These are phyloP conservation scores for Protosalanx chinensis DNA, from an alignment of 2,797 vertebrate genomes.

Conservation along the genomic window DNA sequence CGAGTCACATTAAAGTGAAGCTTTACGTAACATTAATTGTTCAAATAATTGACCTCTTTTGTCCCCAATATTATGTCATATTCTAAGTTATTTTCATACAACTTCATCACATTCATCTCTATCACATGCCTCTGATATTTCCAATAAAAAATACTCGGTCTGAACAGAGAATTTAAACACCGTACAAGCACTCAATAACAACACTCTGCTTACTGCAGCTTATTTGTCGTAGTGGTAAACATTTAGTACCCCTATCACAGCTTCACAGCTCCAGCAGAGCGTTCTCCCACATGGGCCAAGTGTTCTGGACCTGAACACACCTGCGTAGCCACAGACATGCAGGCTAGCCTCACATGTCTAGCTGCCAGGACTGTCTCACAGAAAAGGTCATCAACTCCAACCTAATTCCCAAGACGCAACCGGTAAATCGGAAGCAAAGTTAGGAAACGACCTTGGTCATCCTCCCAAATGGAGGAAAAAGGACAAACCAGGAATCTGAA, in stretches of 20 bases:
- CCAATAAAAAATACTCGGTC: too few species aligned
- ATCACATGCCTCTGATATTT: too few species aligned
- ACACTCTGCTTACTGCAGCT: too few species aligned
- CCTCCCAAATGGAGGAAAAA: constrained; percentile 51
- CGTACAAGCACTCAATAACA: too few species aligned
- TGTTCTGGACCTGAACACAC: background rate
- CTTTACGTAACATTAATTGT: background rate
- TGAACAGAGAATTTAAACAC: too few species aligned
- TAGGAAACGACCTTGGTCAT: constrained; percentile 45
- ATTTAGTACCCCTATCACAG: too few species aligned
- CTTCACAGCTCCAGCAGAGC: background rate
- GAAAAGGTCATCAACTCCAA: background rate
- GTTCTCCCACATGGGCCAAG: background rate
- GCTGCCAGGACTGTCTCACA: constrained; percentile 32
- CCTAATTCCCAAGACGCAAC: constrained; percentile 52
- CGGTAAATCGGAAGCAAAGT: constrained; percentile 59
- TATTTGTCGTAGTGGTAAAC: too few species aligned
- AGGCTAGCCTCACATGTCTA: background rate
- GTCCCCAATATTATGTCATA: background rate
- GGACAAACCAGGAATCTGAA: constrained; percentile 58
- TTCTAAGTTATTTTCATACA: background rate
- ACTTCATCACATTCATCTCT: too few species aligned
- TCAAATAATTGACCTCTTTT: background rate
- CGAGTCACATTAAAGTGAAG: background rate
- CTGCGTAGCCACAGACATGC: constrained; percentile 16